A percentile compares a stretch with the other conserved stretches of the same genome.
Conservation (phyloP, 2,888 invertebrate species). For the Aproaerema taeniolella region DNA sequence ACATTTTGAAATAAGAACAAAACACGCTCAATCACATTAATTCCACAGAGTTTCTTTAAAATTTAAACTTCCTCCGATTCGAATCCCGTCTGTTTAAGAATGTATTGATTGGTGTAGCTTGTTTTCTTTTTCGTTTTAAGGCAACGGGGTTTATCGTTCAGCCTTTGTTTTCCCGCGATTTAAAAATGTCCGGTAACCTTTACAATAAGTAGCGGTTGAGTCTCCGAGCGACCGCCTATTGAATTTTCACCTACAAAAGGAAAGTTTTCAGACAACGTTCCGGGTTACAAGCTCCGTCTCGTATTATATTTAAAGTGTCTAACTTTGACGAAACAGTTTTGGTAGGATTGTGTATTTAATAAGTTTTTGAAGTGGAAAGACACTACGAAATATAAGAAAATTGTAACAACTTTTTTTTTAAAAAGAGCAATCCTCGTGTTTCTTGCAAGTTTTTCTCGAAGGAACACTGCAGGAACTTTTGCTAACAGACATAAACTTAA, state of each 20-base stretch:
- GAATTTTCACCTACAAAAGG: conserved; percentile 65
- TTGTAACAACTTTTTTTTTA: too few species aligned
- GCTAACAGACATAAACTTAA: too few species aligned
- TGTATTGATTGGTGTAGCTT: conserved; percentile 8
- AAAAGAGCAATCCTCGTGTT: too few species aligned
- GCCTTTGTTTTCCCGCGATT: conserved; percentile 25
- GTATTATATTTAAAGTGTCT: conserved; percentile 56
- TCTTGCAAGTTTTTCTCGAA: too few species aligned
- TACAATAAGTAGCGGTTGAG: conserved; percentile 44
- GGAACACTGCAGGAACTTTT: too few species aligned
- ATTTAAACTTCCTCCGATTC: conserved; percentile 33
- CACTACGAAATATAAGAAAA: too few species aligned
- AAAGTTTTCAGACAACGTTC: conserved; percentile 67
- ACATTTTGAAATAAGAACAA: too few species aligned
- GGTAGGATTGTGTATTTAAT: conserved; percentile 43
- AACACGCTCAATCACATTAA: conserved; percentile 31
- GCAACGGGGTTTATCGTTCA: conserved; percentile 2
- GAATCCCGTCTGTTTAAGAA: conserved; percentile 29
- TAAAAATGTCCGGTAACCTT: conserved; percentile 37
- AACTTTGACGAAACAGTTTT: conserved; percentile 55
- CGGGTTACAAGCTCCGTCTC: conserved; percentile 50
- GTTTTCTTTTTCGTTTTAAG: conserved; percentile 8
- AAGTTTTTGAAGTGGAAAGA: too few species aligned
- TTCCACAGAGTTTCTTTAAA: conserved; percentile 22
- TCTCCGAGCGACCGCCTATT: conserved; percentile 58